Percentiles rank a stretch among this genome's conserved stretches.
These are phyloP conservation scores for Ctena decussata DNA, from an alignment of 2,888 invertebrate genomes.

Conservation along the genomic window DNA sequence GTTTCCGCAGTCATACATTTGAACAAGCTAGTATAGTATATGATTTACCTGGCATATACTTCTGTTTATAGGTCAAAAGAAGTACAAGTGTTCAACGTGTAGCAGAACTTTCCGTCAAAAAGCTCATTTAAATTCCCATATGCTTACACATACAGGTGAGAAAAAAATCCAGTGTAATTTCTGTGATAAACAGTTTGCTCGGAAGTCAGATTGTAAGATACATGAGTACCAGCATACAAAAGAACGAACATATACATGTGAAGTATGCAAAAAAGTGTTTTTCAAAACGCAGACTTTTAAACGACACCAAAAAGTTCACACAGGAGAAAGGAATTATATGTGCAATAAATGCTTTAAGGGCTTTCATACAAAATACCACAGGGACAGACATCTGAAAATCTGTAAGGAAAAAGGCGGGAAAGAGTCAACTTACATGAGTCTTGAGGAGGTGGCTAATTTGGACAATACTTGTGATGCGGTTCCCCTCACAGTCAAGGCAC, in stretches of 20 bases:
- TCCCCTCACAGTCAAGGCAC: conserved; percentile 29
- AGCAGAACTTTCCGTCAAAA: conserved; percentile 81
- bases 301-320: conserved; percentile 80
- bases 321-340: conserved; percentile 75
- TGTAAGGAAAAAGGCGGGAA: conserved; percentile 73
- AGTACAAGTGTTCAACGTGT: conserved; percentile 79
- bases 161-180: conserved; percentile 77
- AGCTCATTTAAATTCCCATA: conserved; percentile 81
- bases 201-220: conserved; percentile 77
- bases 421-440: conserved; percentile 59
- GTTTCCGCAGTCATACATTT: neutral
- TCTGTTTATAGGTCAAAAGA: conserved; percentile 71
- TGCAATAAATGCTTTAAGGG: conserved; percentile 77
- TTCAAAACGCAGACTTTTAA: conserved; percentile 80
- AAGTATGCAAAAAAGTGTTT: conserved; percentile 78
- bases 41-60: neutral
- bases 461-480: conserved; percentile 58
- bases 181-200: conserved; percentile 79
- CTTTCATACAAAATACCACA: conserved; percentile 80
- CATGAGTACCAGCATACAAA: conserved; percentile 82
- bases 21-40: neutral
- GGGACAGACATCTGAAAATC: conserved; percentile 77
- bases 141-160: conserved; percentile 79
- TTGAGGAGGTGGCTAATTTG: conserved; percentile 60
- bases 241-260: conserved; percentile 75